Percentiles rank a stretch among this genome's conserved stretches.
Conservation (phyloP, 35 echinoderm and acorn worm genomes). For the Hemicentrotus pulcherrimus region DNA sequence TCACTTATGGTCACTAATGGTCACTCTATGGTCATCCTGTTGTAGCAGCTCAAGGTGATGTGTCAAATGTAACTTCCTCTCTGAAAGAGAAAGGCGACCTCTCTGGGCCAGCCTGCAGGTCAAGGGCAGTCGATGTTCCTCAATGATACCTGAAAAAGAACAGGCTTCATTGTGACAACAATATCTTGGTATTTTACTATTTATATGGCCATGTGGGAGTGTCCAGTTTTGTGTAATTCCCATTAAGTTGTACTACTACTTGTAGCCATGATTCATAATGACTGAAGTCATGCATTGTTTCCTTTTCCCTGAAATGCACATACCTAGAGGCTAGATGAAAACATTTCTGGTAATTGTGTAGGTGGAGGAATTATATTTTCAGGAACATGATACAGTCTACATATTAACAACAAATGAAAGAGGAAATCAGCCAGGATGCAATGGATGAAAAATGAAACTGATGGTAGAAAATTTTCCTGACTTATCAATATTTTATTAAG, state of each 20-base stretch:
- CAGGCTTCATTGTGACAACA: not conserved
- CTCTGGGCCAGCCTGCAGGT: not conserved
- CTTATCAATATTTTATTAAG: no score
- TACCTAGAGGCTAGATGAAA: no score
- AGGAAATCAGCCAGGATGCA: no score
- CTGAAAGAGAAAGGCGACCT: slow-evolving; percentile 9
- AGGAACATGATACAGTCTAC: not conserved
- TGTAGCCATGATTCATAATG: no score
- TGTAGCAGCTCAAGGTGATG: slow-evolving; percentile 28
- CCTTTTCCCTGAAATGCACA: not conserved
- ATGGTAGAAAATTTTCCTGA: no score
- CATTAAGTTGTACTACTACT: no score
- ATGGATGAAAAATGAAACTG: no score
- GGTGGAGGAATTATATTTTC: not conserved
- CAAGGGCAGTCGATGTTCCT: not conserved
- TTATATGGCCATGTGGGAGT: not conserved
- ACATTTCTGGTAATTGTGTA: not conserved
- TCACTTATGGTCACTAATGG: not conserved
- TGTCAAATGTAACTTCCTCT: slow-evolving; percentile 45
- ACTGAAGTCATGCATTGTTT: not conserved
- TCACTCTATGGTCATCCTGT: not conserved
- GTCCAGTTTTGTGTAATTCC: not conserved
- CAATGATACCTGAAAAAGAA: not conserved
- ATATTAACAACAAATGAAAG: no score
- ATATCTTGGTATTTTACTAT: not conserved